Conservation (phyloP, 2,888 invertebrate species). For the Lacanobia oleracea region DNA sequence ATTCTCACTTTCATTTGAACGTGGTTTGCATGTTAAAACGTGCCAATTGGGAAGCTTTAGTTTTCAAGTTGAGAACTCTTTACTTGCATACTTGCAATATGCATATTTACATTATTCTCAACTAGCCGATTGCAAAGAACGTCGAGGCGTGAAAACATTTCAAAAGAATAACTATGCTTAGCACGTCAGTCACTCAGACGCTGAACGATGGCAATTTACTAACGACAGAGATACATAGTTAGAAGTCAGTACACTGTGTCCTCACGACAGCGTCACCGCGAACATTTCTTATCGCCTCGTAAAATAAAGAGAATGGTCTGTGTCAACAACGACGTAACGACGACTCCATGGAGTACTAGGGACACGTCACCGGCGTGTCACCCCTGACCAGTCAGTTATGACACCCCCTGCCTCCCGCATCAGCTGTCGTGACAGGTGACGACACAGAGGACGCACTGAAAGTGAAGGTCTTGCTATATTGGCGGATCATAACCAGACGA, state of each 20-base stretch:
- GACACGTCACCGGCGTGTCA: constrained; percentile 38
- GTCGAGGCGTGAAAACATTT: constrained; percentile 52
- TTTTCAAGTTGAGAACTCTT: constrained; percentile 2
- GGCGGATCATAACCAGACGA: constrained; percentile 46
- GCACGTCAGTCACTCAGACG: constrained; percentile 43
- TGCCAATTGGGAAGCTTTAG: not conserved
- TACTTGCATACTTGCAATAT: not conserved
- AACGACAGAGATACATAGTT: constrained; percentile 52
- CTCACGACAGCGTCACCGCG: constrained; percentile 51
- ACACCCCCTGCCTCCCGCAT: constrained; percentile 1
- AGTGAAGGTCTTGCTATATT: constrained; percentile 47
- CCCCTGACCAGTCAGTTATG: constrained; percentile 16
- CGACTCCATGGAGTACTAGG: constrained; percentile 33
- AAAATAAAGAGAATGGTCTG: constrained; percentile 65
- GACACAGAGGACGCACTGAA: constrained; percentile 14
- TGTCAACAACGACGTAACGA: constrained; percentile 66
- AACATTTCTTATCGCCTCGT: constrained; percentile 63
- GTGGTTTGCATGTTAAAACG: constrained; percentile 29
- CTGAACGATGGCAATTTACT: constrained; percentile 53
- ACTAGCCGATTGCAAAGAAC: constrained; percentile 13
- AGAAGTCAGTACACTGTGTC: constrained; percentile 46
- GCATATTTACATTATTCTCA: constrained; percentile 18
- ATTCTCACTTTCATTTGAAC: constrained; percentile 59
- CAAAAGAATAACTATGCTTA: constrained; percentile 34
- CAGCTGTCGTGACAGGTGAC: not conserved